These are phyloP conservation scores for Agrotis puta DNA, from an alignment of 2,888 invertebrate genomes.

Conservation along the genomic window DNA sequence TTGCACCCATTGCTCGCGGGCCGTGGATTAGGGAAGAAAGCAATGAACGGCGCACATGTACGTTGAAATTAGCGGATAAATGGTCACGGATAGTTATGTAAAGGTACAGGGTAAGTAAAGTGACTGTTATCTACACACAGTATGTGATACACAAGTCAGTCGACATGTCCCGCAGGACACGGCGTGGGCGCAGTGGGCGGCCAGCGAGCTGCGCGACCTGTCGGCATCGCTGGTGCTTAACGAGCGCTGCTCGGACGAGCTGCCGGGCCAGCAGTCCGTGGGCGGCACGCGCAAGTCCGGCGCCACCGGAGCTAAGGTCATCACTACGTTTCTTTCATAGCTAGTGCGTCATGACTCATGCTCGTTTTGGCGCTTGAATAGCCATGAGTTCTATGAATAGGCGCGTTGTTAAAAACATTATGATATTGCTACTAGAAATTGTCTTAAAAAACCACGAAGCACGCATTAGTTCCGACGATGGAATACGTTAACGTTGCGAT, in stretches of 20 bases:
- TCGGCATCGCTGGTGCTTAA: slow-evolving; percentile 97
- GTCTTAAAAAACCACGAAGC: too few species aligned
- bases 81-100: too few species aligned
- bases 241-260: slow-evolving; percentile 98
- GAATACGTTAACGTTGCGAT: too few species aligned
- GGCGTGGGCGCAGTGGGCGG: slow-evolving; percentile 95
- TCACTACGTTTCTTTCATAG: neutral
- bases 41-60: too few species aligned
- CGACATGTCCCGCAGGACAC: slow-evolving; percentile 31
- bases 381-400: neutral
- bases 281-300: slow-evolving; percentile 97
- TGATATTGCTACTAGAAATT: too few species aligned
- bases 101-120: neutral
- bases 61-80: neutral
- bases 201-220: slow-evolving; percentile 92
- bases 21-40: too few species aligned
- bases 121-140: neutral
- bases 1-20: neutral
- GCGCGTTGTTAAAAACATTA: neutral
- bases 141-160: too few species aligned
- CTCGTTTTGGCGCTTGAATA: neutral
- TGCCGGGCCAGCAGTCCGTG: slow-evolving; percentile 99
- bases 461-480: neutral
- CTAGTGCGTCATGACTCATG: neutral
- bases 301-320: slow-evolving; percentile 96